These are phyloP conservation scores for Calameuta filiformis DNA, from an alignment of 2,888 invertebrate species.

Conservation along the genomic window DNA sequence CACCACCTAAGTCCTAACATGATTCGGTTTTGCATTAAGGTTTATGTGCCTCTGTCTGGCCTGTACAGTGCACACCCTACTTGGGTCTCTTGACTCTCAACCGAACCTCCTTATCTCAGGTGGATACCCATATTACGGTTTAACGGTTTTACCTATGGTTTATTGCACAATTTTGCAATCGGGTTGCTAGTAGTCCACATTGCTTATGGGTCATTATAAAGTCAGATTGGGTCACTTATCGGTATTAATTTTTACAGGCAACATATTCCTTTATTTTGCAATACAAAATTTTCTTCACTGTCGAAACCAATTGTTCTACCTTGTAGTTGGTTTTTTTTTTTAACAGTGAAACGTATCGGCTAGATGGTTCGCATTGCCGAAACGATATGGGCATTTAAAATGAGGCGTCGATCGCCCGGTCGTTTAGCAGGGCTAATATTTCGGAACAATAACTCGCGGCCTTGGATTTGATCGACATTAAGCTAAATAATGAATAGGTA, in stretches of 20 bases:
- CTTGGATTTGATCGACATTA: conserved; percentile 36
- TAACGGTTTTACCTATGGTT: neutral
- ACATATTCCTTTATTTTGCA: no score
- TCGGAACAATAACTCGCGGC: conserved; percentile 24
- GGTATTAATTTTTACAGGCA: no score
- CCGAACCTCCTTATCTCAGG: neutral
- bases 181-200: neutral
- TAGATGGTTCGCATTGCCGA: neutral
- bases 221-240: no score
- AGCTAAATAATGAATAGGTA: conserved; percentile 38
- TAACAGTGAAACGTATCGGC: neutral
- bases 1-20: conserved; percentile 33
- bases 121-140: neutral
- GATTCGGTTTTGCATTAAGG: conserved; percentile 45
- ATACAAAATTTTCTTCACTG: neutral
- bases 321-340: neutral
- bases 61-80: neutral
- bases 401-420: neutral
- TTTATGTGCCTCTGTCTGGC: conserved; percentile 32
- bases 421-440: conserved; percentile 20
- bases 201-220: neutral
- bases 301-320: neutral
- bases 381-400: neutral
- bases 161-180: neutral
- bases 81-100: neutral